phyloP scores from a whole-genome alignment of 2,797 vertebrate species.

The Heliangelus exortis region DNA sequence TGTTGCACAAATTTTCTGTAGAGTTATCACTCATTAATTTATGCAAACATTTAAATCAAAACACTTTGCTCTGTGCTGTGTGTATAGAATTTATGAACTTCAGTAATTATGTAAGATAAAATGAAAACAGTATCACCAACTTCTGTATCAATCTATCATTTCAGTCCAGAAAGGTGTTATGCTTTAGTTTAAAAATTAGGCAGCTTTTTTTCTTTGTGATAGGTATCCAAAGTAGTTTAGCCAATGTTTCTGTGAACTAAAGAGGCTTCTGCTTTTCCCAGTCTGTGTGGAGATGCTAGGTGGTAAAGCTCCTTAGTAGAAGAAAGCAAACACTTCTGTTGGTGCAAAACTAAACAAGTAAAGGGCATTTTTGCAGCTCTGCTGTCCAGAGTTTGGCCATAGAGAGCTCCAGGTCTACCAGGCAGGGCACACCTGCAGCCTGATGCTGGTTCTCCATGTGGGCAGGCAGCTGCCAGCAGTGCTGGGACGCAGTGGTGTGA shows the following conservation, averaged over 20 bases:
- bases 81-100: neutral
- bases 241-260: neutral
- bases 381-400: neutral
- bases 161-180: neutral
- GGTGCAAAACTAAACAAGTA: neutral
- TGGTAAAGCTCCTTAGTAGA: neutral
- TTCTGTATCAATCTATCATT: neutral
- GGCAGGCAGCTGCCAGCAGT: neutral
- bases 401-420: fast-evolving
- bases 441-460: neutral
- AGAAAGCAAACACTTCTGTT: neutral
- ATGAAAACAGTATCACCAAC: neutral
- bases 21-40: neutral
- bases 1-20: neutral
- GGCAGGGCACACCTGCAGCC: neutral
- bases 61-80: neutral
- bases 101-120: neutral
- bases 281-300: neutral
- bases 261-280: neutral
- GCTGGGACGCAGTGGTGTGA: fast-evolving
- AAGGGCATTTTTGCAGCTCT: neutral
- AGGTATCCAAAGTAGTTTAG: neutral
- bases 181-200: neutral
- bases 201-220: neutral
- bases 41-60: neutral